phyloP scores from a whole-genome alignment of 1,140 invertebrate genomes.

The Halyomorpha halys region DNA sequence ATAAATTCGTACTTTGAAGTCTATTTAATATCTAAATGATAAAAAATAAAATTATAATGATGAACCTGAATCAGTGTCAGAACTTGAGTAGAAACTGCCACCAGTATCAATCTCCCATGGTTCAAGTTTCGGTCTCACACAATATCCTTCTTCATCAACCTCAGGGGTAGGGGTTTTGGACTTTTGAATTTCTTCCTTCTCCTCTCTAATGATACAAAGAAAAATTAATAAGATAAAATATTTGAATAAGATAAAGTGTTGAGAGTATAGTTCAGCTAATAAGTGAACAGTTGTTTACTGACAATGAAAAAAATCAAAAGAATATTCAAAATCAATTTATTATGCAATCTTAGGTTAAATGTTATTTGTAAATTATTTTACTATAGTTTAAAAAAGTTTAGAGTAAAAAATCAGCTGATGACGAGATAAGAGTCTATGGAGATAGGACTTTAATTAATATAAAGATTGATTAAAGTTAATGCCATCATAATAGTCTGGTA shows the following conservation, averaged over 20 bases:
- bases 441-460: no score
- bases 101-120: constrained; percentile 55
- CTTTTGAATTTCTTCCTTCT: constrained; percentile 54
- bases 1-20: no score
- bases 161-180: constrained; percentile 54
- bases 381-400: no score
- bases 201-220: constrained; percentile 39
- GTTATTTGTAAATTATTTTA: no score
- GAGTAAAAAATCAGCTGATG: no score
- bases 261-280: no score
- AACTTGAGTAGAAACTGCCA: constrained; percentile 81
- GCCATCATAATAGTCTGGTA: no score
- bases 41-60: constrained; percentile 21
- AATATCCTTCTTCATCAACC: constrained; percentile 91
- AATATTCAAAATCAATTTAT: not conserved
- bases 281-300: not conserved
- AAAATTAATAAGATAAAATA: not conserved
- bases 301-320: not conserved
- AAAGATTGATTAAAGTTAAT: no score
- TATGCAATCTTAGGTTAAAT: no score
- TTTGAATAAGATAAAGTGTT: constrained; percentile 7
- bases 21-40: constrained; percentile 4
- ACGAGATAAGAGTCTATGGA: no score
- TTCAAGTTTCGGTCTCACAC: constrained; percentile 66
- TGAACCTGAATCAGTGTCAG: constrained; percentile 81